A percentile compares a stretch with the other conserved stretches of the same genome.
Evolutionary conservation across 2,888 invertebrate genomes (phyloP).

Genomic region (Pristionchus fissidentatus): DNA sequence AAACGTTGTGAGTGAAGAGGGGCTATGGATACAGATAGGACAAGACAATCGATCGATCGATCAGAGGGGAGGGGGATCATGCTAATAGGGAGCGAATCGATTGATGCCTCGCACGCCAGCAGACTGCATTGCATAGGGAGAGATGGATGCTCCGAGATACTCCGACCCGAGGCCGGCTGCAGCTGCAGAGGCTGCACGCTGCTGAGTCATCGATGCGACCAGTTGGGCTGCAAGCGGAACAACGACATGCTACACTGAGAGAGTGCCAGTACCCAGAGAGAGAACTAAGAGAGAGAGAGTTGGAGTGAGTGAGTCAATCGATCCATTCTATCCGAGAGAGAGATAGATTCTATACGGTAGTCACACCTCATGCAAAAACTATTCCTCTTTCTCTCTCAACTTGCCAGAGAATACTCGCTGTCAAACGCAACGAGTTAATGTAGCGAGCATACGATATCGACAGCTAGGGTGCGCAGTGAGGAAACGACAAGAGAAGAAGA

Average conservation of each 20-base stretch:
- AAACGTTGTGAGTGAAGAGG: constrained; percentile 14
- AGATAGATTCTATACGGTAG: background rate
- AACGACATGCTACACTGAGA: constrained; percentile 45
- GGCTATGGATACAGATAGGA: constrained; percentile 32
- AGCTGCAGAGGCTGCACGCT: background rate
- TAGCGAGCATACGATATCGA: constrained; percentile 35
- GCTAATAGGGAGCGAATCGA: constrained; percentile 65
- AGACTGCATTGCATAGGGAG: constrained; percentile 55
- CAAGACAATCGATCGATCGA: constrained; percentile 10
- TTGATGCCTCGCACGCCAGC: constrained; percentile 60
- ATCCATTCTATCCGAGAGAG: constrained; percentile 23
- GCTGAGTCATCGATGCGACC: constrained; percentile 22
- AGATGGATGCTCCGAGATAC: constrained; percentile 60
- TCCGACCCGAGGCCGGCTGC: constrained; percentile 56
- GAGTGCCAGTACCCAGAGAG: constrained; percentile 1
- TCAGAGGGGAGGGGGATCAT: background rate
- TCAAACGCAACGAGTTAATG: constrained; percentile 40
- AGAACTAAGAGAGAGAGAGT: constrained; percentile 29
- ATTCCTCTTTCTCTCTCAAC: background rate
- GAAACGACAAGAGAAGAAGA: background rate
- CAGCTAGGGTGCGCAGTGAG: constrained; percentile 5
- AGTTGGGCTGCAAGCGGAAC: constrained; percentile 48
- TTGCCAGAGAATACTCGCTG: constrained; percentile 3
- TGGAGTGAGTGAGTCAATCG: background rate
- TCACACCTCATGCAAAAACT: constrained; percentile 27